phyloP scores from a whole-genome alignment of 2,113 vertebrate species.

The Panurus biarmicus region DNA sequence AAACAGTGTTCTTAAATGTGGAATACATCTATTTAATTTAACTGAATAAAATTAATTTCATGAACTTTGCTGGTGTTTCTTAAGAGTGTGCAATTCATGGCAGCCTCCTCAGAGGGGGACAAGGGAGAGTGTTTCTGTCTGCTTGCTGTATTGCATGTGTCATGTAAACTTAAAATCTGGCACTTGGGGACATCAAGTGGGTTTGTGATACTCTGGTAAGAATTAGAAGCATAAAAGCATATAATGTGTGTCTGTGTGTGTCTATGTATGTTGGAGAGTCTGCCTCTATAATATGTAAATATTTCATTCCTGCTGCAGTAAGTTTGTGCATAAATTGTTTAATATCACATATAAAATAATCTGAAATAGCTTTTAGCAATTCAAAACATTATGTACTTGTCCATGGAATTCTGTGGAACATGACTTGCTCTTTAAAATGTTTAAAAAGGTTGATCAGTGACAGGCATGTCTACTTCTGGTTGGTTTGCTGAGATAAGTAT shows the following conservation, averaged over 20 bases:
- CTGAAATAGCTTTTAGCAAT: not conserved
- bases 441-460: not conserved
- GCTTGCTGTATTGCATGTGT: not conserved
- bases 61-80: not conserved
- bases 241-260: accelerated
- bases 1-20: not conserved
- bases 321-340: not conserved
- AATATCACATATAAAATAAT: not conserved
- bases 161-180: not conserved
- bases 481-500: not conserved
- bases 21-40: not conserved
- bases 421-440: not conserved
- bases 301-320: not conserved
- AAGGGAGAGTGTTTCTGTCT: not conserved
- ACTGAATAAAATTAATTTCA: not conserved
- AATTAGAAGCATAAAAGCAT: not conserved
- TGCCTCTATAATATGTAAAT: not conserved
- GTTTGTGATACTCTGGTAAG: not conserved
- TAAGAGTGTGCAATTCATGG: not conserved
- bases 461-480: not conserved
- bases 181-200: not conserved
- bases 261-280: not conserved
- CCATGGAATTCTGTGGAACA: not conserved
- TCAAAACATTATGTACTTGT: not conserved
- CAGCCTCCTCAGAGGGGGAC: not conserved